These are phyloP conservation scores for Echinarachnius parma DNA, from an alignment of 53 echinoderm and acorn worm species.

Conservation along the genomic window DNA sequence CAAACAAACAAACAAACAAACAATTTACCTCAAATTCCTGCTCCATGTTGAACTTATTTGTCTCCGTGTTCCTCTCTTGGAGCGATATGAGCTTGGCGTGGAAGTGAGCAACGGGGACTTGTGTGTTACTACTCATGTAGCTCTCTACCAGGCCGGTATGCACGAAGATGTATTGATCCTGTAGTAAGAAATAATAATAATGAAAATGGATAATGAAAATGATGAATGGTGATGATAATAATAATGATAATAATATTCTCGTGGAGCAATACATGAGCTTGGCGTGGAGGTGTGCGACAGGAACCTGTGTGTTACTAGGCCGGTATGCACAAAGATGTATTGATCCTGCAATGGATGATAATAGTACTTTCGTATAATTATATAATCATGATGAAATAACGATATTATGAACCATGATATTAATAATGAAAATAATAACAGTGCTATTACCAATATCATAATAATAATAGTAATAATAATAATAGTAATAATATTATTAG, in stretches of 20 bases:
- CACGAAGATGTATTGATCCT: constrained; percentile 84
- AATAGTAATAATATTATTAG: too few species aligned
- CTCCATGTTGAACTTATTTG: constrained; percentile 57
- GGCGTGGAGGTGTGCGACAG: constrained; percentile 34
- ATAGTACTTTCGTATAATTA: too few species aligned
- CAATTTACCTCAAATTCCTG: constrained; percentile 52
- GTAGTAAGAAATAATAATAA: not conserved
- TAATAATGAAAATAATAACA: too few species aligned
- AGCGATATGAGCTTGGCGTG: constrained; percentile 40
- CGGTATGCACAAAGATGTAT: constrained; percentile 73
- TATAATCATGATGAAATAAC: too few species aligned
- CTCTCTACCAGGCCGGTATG: constrained; percentile 70
- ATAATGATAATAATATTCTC: too few species aligned
- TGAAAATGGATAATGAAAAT: not conserved
- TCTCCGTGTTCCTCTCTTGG: constrained; percentile 49
- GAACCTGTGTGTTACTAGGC: constrained; percentile 72
- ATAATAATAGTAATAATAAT: too few species aligned
- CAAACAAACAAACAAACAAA: too few species aligned
- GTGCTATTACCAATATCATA: too few species aligned
- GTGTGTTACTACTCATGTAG: constrained; percentile 66
- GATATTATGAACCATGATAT: too few species aligned
- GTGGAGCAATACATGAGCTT: constrained; percentile 44
- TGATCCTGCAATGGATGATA: constrained; percentile 80
- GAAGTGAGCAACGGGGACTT: constrained; percentile 49
- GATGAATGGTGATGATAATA: too few species aligned